A percentile compares a stretch with the other conserved stretches of the same genome.
Evolutionary conservation across 2,888 invertebrate genomes (phyloP).

Genomic region (Mythimna ferrago): DNA sequence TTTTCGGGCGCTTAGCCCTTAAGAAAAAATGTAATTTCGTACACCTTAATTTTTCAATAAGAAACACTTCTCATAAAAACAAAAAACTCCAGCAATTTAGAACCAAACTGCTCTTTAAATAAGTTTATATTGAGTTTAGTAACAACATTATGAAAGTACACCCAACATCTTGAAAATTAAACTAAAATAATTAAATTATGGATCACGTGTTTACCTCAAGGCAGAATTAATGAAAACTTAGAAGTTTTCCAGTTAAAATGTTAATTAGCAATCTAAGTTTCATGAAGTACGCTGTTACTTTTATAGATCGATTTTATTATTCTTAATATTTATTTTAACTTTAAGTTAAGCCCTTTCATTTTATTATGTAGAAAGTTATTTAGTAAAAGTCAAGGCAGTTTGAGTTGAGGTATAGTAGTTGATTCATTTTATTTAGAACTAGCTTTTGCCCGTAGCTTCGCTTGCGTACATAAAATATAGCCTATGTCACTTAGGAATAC

Average conservation of each 20-base stretch:
- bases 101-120: neutral
- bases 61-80: no score
- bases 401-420: neutral
- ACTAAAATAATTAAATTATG: constrained; percentile 18
- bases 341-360: neutral
- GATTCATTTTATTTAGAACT: neutral
- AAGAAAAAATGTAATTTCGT: neutral
- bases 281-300: constrained; percentile 12
- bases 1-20: no score
- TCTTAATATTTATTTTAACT: constrained; percentile 11
- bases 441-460: no score
- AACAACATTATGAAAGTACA: constrained; percentile 2
- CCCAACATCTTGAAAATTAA: constrained; percentile 15
- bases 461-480: no score
- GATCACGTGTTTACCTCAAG: constrained; percentile 15
- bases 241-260: constrained; percentile 44
- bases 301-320: constrained; percentile 34
- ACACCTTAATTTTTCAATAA: neutral
- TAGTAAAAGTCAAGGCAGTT: neutral
- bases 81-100: no score
- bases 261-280: constrained; percentile 44
- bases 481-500: no score
- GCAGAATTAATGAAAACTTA: constrained; percentile 17
- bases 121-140: constrained; percentile 10
- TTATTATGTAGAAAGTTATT: constrained; percentile 4